Evolutionary conservation across 2,888 invertebrate genomes (phyloP).

Genomic region (Nephrocerus scutellatus): DNA sequence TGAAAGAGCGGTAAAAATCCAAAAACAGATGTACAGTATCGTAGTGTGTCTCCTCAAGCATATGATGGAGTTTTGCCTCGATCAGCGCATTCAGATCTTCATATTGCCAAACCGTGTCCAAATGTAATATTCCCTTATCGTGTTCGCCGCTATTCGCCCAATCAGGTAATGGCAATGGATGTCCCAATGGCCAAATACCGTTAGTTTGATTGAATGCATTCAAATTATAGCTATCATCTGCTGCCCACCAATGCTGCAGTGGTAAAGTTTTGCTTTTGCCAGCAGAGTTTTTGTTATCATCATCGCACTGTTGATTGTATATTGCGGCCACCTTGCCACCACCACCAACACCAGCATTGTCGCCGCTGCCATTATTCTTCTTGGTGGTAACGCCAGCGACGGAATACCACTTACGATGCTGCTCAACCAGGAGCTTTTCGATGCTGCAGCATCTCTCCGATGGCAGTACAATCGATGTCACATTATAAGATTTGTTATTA

Average conservation of each 20-base stretch:
- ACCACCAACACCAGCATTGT: slow-evolving; percentile 5
- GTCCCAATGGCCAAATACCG: slow-evolving; percentile 60
- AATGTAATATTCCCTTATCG: slow-evolving; percentile 47
- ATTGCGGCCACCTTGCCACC: slow-evolving; percentile 9
- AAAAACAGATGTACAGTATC: slow-evolving; percentile 84
- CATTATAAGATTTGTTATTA: slow-evolving; percentile 28
- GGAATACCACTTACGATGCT: slow-evolving; percentile 28
- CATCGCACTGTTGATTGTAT: slow-evolving; percentile 15
- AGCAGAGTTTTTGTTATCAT: slow-evolving; percentile 6
- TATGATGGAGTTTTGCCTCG: slow-evolving; percentile 70
- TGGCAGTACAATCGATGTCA: slow-evolving; percentile 40
- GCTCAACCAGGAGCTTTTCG: slow-evolving; percentile 33
- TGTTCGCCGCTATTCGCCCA: slow-evolving; percentile 52
- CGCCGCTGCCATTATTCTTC: slow-evolving; percentile 2
- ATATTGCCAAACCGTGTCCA: slow-evolving; percentile 54
- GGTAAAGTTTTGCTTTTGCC: no score
- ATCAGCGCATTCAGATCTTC: slow-evolving; percentile 73
- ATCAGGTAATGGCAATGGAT: slow-evolving; percentile 69
- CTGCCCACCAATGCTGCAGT: slow-evolving; percentile 34
- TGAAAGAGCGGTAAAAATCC: slow-evolving; percentile 58
- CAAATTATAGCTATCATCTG: slow-evolving; percentile 45
- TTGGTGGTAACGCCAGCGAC: slow-evolving; percentile 9
- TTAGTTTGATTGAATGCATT: slow-evolving; percentile 48
- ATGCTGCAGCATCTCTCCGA: slow-evolving; percentile 41
- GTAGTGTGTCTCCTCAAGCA: slow-evolving; percentile 79